phyloP scores from a whole-genome alignment of 2,888 invertebrate genomes.

The Pseudococcus jackbeardsleyi region DNA sequence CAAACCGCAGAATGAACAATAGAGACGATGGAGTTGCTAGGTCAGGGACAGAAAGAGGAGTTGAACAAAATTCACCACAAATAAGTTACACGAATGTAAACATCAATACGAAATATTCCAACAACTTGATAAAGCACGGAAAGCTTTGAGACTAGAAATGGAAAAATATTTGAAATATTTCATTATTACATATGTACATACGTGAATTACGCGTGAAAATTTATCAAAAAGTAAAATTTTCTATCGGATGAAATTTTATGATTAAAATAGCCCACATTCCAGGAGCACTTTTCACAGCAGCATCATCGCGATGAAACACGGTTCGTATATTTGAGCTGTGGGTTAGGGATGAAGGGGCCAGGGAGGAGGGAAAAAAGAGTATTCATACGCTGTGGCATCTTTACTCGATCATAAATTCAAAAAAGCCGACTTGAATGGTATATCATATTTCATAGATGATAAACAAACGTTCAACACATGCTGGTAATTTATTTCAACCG shows the following conservation, averaged over 20 bases:
- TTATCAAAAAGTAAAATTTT: conserved; percentile 18
- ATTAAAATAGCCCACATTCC: conserved; percentile 32
- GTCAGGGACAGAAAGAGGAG: not conserved
- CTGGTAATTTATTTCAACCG: conserved; percentile 35
- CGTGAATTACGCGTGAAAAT: not conserved
- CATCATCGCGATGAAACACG: not conserved
- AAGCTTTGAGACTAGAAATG: not conserved
- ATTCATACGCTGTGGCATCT: not conserved
- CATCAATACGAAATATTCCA: not conserved
- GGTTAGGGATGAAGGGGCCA: not conserved
- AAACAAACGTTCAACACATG: conserved; percentile 53
- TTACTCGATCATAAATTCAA: conserved; percentile 27
- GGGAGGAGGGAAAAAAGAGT: not conserved
- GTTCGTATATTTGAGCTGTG: not conserved
- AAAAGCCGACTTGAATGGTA: conserved; percentile 42
- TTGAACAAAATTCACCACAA: conserved; percentile 4
- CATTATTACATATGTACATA: conserved; percentile 17
- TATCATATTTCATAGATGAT: conserved; percentile 53
- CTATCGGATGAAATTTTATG: conserved; percentile 18
- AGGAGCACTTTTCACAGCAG: too few relatives aligned
- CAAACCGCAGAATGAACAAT: conserved; percentile 17
- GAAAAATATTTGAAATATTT: conserved; percentile 47
- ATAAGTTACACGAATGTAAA: not conserved
- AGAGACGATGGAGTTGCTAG: not conserved
- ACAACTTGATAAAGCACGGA: conserved; percentile 18